These are phyloP conservation scores for Hydrocynus forskahlii DNA, from an alignment of 2,797 vertebrate species.

Conservation along the genomic window DNA sequence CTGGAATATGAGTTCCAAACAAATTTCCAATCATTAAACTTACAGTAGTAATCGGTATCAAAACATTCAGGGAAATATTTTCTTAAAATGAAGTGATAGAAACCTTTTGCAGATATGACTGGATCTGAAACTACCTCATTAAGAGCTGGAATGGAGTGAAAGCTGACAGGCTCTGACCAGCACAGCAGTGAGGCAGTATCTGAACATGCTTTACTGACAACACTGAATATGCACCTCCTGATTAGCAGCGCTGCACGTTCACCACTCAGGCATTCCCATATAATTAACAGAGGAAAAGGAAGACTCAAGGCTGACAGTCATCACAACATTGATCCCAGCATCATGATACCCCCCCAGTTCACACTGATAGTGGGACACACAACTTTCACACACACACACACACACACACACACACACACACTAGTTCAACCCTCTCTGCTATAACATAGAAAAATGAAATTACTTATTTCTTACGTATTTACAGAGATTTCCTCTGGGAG, in stretches of 20 bases:
- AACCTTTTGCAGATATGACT: background rate
- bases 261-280: background rate
- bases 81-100: background rate
- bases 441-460: too few relatives aligned
- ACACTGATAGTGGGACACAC: too few relatives aligned
- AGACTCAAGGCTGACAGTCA: background rate
- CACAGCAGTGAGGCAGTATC: conserved; percentile 46
- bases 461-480: too few relatives aligned
- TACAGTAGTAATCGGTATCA: too few relatives aligned
- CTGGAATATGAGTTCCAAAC: too few relatives aligned
- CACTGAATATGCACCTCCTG: background rate
- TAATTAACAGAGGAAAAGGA: background rate
- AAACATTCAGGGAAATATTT: background rate
- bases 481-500: too few relatives aligned
- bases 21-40: too few relatives aligned
- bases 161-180: background rate
- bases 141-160: background rate
- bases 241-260: conserved; percentile 2
- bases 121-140: background rate
- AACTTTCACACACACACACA: too few relatives aligned
- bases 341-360: too few relatives aligned
- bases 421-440: too few relatives aligned
- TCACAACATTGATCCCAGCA: too few relatives aligned
- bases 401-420: too few relatives aligned
- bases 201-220: conserved; percentile 16